A percentile compares a stretch with the other conserved stretches of the same genome.
Evolutionary conservation across 2,113 vertebrate species (phyloP).

Genomic region (Grammomys dolichurus): DNA sequence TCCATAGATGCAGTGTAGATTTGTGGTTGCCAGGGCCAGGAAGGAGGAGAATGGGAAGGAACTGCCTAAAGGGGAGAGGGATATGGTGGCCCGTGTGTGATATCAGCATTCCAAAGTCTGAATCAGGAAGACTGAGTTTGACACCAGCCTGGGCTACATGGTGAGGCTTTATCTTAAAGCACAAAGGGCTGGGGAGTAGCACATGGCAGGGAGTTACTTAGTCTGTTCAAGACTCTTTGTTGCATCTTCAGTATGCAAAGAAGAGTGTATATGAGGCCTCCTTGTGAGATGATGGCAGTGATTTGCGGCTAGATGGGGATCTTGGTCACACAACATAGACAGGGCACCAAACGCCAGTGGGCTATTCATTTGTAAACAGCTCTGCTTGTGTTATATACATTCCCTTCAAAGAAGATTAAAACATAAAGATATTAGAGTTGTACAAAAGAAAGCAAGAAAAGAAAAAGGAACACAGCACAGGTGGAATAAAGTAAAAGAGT

Average conservation of each 20-base stretch:
- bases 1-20: background rate
- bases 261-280: background rate
- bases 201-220: background rate
- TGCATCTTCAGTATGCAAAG: too few species aligned
- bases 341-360: background rate
- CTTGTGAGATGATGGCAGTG: background rate
- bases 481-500: conserved; percentile 5
- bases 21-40: background rate
- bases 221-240: background rate
- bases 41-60: background rate
- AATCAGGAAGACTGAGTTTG: background rate
- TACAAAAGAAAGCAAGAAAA: conserved; percentile 16
- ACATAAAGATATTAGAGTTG: conserved; percentile 36
- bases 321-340: background rate
- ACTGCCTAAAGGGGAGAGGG: background rate
- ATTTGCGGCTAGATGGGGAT: background rate
- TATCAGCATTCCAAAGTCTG: background rate
- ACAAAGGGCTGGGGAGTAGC: background rate
- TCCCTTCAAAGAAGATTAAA: conserved; percentile 2
- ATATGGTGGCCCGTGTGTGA: background rate
- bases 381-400: conserved; percentile 22
- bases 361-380: background rate
- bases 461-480: background rate
- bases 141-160: background rate
- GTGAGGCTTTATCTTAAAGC: background rate